A percentile compares a stretch with the other conserved stretches of the same genome.
phyloP scores from a whole-genome alignment of 2,888 invertebrate genomes.

The Congeria kusceri region DNA sequence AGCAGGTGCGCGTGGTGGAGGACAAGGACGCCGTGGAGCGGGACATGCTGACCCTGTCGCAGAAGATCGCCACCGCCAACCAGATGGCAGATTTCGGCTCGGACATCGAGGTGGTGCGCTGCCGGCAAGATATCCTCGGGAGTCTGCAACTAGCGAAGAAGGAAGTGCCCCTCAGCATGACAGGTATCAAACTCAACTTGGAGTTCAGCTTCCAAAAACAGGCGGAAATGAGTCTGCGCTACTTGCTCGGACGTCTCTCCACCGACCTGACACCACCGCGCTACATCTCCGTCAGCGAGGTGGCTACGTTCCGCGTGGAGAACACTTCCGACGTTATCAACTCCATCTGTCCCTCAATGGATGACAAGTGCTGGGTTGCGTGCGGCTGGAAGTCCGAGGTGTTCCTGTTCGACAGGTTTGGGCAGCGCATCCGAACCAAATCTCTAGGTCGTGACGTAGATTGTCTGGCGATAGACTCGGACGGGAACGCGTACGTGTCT shows the following conservation, averaged over 20 bases:
- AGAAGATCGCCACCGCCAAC: conserved; percentile 60
- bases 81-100: conserved; percentile 68
- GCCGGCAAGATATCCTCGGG: conserved; percentile 40
- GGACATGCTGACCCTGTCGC: conserved; percentile 53
- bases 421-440: conserved; percentile 34
- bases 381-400: conserved; percentile 66
- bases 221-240: conserved; percentile 58
- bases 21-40: conserved; percentile 56
- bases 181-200: conserved; percentile 46
- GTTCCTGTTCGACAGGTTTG: conserved; percentile 50
- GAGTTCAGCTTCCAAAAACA: conserved; percentile 57
- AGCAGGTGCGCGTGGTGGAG: conserved; percentile 42
- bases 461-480: conserved; percentile 58
- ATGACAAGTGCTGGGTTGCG: conserved; percentile 64
- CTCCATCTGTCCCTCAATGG: conserved; percentile 62
- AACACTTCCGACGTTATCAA: conserved; percentile 65
- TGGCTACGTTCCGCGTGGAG: conserved; percentile 64
- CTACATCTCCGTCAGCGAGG: conserved; percentile 58
- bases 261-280: conserved; percentile 58
- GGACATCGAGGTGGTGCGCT: conserved; percentile 59
- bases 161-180: conserved; percentile 47
- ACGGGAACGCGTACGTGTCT: conserved; percentile 61
- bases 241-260: conserved; percentile 57
- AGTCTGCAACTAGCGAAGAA: conserved; percentile 48
- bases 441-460: conserved; percentile 59